Conservation (phyloP, 2,113 vertebrate species). For the Marmota monax region DNA sequence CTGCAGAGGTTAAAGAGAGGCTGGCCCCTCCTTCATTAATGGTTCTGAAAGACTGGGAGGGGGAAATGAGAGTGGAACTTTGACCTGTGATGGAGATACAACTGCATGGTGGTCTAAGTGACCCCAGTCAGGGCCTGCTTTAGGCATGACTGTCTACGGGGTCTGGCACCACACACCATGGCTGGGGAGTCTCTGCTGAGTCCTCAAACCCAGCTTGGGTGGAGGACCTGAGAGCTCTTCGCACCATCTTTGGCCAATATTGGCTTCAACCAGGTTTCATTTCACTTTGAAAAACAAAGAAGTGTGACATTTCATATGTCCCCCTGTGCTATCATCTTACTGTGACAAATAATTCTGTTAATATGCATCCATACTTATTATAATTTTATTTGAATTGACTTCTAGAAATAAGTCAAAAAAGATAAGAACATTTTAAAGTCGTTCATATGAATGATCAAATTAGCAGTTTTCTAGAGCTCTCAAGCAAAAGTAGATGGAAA, state of each 20-base stretch:
- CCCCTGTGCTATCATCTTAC: background rate
- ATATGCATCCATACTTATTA: background rate
- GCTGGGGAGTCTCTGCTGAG: background rate
- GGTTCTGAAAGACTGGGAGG: background rate
- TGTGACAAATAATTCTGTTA: background rate
- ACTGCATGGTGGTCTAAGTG: too few species aligned
- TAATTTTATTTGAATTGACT: conserved; percentile 25
- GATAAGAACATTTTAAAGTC: background rate
- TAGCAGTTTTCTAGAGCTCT: background rate
- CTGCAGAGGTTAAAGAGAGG: background rate
- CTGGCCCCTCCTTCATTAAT: background rate
- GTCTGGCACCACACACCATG: fast-evolving
- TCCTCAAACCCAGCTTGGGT: background rate
- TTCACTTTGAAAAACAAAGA: conserved; percentile 48
- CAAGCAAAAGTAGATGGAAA: background rate
- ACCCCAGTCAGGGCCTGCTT: background rate
- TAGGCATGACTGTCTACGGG: fast-evolving
- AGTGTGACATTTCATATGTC: background rate
- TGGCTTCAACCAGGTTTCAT: conserved; percentile 24
- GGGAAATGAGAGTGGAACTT: background rate
- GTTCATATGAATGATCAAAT: conserved; percentile 23
- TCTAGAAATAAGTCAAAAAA: conserved; percentile 42
- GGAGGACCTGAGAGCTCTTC: background rate
- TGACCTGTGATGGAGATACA: background rate
- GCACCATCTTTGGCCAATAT: background rate